Evolutionary conservation across 2,888 invertebrate genomes (phyloP).

Genomic region (Drosophila paranaensis): DNA sequence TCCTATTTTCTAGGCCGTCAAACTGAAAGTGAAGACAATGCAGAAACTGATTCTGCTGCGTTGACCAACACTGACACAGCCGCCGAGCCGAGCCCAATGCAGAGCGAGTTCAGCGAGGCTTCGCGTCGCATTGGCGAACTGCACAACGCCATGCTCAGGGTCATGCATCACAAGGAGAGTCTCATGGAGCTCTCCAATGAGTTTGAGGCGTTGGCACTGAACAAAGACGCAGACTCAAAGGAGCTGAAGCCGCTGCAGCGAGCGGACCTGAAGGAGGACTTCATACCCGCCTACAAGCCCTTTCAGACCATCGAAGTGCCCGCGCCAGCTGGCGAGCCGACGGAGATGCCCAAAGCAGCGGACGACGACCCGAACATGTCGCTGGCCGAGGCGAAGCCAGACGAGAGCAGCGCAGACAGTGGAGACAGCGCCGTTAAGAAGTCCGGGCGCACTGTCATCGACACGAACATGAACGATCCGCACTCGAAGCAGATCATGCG

Average conservation of each 20-base stretch:
- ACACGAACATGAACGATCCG: slow-evolving; percentile 21
- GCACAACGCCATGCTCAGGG: neutral
- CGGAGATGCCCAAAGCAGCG: no score
- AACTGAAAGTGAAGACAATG: neutral
- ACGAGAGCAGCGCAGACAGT: neutral
- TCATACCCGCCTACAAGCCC: slow-evolving; percentile 17
- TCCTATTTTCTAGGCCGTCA: neutral
- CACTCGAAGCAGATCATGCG: slow-evolving; percentile 39
- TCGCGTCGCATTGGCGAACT: neutral
- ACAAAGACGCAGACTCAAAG: neutral
- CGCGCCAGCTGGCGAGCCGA: neutral
- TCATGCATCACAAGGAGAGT: neutral
- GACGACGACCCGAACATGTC: neutral
- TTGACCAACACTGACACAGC: neutral
- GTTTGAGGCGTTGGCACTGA: no score
- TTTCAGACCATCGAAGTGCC: slow-evolving; percentile 25
- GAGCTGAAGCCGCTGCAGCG: neutral
- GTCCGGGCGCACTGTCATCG: neutral
- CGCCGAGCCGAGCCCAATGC: neutral
- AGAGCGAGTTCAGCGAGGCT: neutral
- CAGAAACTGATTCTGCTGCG: neutral
- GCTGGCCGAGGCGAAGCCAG: neutral
- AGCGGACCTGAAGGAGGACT: neutral
- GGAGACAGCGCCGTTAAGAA: neutral
- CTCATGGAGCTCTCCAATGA: neutral